Evolutionary conservation across 2,888 invertebrate species (phyloP).

Genomic region (Julus scandinavius): DNA sequence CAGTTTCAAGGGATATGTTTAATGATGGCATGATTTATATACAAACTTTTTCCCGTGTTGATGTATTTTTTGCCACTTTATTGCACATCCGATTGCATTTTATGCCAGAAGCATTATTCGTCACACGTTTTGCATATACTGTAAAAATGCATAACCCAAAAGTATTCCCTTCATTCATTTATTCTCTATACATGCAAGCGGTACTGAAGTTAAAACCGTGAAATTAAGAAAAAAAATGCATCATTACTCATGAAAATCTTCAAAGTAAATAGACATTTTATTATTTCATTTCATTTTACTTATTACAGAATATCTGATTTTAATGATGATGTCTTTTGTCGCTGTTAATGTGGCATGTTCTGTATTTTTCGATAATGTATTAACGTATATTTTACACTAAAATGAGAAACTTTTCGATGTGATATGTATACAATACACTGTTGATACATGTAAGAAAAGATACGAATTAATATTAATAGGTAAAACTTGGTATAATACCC

Average conservation of each 20-base stretch:
- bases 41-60: background rate
- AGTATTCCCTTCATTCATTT: background rate
- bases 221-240: background rate
- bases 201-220: background rate
- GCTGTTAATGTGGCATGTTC: too few relatives aligned
- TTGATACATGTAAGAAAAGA: background rate
- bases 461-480: too few relatives aligned
- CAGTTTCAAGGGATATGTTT: constrained; percentile 48
- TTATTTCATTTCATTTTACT: too few relatives aligned
- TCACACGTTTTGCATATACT: background rate
- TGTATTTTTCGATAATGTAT: too few relatives aligned
- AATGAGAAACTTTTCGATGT: too few relatives aligned
- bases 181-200: background rate
- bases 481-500: background rate
- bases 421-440: background rate
- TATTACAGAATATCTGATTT: too few relatives aligned
- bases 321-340: too few relatives aligned
- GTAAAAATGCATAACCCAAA: background rate
- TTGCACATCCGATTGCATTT: background rate
- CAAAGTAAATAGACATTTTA: background rate
- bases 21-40: constrained; percentile 46
- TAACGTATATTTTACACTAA: too few relatives aligned
- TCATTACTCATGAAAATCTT: background rate
- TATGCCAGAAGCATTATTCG: background rate
- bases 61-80: constrained; percentile 10